A percentile compares a stretch with the other conserved stretches of the same genome.
These are phyloP conservation scores for Smittia sp. DNA, from an alignment of 2,888 invertebrate genomes.

Conservation along the genomic window DNA sequence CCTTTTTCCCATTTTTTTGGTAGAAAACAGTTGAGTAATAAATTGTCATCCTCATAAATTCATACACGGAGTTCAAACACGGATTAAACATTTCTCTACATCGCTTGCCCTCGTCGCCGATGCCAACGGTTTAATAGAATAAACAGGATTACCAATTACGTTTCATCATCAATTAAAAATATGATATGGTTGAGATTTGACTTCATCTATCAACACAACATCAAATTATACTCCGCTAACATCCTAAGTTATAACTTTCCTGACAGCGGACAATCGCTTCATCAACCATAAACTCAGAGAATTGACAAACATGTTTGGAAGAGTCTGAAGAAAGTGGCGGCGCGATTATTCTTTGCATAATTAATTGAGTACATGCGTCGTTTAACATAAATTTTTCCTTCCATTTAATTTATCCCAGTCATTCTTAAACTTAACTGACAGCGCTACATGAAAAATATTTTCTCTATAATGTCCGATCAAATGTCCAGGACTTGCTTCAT, in stretches of 20 bases:
- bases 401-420: conserved; percentile 7
- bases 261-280: neutral
- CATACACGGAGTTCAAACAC: conserved; percentile 12
- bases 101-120: neutral
- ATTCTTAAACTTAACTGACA: neutral
- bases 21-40: neutral
- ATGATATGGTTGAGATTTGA: conserved; percentile 15
- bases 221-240: neutral
- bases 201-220: conserved; percentile 2
- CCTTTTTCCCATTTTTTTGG: too few relatives aligned
- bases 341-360: neutral
- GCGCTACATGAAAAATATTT: neutral
- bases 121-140: neutral
- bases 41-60: conserved; percentile 4
- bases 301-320: neutral
- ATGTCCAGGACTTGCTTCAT: too few relatives aligned
- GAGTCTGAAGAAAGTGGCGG: neutral
- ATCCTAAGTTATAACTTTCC: neutral
- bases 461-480: too few relatives aligned
- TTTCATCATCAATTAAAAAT: neutral
- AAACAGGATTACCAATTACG: neutral
- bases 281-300: neutral
- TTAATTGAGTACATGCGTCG: neutral
- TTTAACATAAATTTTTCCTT: neutral
- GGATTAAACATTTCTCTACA: neutral